Percentiles rank a stretch among this genome's conserved stretches.
phyloP scores from a whole-genome alignment of 1,140 invertebrate species.

The Hylyphantes graminicola region DNA sequence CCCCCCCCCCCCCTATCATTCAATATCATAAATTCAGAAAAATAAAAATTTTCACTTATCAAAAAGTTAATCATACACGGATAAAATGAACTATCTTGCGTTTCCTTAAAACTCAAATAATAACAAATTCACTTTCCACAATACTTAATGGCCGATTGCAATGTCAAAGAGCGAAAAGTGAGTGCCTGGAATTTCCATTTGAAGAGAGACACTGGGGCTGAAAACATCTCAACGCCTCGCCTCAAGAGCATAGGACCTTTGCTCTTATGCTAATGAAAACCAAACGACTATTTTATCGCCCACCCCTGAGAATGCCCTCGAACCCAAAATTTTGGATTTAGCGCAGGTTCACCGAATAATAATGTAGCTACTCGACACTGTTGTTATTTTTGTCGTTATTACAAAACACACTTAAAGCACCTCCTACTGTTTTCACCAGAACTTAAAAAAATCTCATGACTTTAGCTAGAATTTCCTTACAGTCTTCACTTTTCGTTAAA shows the following conservation, averaged over 20 bases:
- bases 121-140: too few species aligned
- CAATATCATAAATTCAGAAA: too few species aligned
- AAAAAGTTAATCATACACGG: too few species aligned
- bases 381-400: background rate
- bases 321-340: slow-evolving; percentile 6
- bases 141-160: background rate
- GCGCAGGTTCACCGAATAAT: slow-evolving; percentile 23
- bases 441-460: too few species aligned
- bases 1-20: too few species aligned
- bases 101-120: too few species aligned
- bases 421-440: background rate
- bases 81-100: too few species aligned
- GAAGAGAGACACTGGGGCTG: background rate
- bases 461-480: too few species aligned
- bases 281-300: slow-evolving; percentile 27
- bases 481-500: too few species aligned
- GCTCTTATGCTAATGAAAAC: slow-evolving; percentile 41
- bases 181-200: background rate
- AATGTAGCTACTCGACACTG: slow-evolving; percentile 29
- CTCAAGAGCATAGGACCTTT: slow-evolving; percentile 7
- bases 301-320: slow-evolving; percentile 2
- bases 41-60: too few species aligned
- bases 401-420: slow-evolving; percentile 5
- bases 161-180: background rate
- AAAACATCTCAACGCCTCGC: background rate